Evolutionary conservation across 2,888 invertebrate genomes (phyloP), one percentile per base, ranked within the genome.

Genomic region (Caenorhabditis sp.): DNA sequence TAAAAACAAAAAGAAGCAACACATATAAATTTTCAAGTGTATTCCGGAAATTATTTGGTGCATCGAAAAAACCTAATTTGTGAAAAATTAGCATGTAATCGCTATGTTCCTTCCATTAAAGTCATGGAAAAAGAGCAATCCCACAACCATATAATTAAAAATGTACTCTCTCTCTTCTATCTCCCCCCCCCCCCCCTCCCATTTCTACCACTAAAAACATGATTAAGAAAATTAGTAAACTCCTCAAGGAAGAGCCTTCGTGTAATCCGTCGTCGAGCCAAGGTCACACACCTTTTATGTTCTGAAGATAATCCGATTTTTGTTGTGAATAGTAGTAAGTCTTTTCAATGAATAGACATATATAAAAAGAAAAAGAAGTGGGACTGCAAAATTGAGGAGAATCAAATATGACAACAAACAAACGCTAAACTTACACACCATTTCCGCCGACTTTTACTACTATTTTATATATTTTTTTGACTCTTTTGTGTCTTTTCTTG

Each of bases 381-480:
- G 12, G 14, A 43, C 12, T 43, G 43, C 14, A 43, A 43, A 43
- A 43, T 43, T 43, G 43, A 43, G 43, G 43, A 10, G 43, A 43
- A 43, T 43, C 43, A 43, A 43, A 43, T 43, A 43, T 43, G 43
- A 43, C 43, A 43, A 43, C 43, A 43, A 43, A 43, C 43, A 43
- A 43, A 43, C 12, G 17, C 43, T 43, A 43, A 43, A 43, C 43
- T 43, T 43, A 43, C 43, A 43, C 43, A 43, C 43, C 43, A 43
- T 43, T 43, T 43, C 43, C 43, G 31, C 31, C 14, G 43, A 10
- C 3, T 43, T 43, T 43, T 43, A 43, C 43, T 43, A 43, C 43
- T 43, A 43, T 43, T 43, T 43, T 43, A 43, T 43, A 43, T 43
- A 43, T 17, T 43, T 43, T n/a, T 43, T 31, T 31, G 31, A 31